A percentile compares a stretch with the other conserved stretches of the same genome.
Conservation (phyloP, 2,797 vertebrate genomes). For the Chrosomus eos region DNA sequence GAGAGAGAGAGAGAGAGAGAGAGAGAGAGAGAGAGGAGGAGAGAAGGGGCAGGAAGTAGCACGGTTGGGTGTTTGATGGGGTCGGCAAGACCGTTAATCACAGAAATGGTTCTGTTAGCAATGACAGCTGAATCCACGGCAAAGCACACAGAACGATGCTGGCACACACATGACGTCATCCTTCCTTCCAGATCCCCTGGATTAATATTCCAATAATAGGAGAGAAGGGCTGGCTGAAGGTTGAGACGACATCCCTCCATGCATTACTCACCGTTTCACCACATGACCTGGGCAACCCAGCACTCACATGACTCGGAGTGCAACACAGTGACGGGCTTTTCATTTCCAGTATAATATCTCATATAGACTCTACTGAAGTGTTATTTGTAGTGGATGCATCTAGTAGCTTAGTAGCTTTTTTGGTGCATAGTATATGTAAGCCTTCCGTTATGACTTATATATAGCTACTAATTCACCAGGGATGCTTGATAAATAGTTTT, state of each 20-base stretch:
- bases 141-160: constrained; percentile 49
- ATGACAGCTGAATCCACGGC: constrained; percentile 61
- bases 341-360: constrained; percentile 8
- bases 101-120: constrained; percentile 66
- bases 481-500: not conserved
- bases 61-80: constrained; percentile 59
- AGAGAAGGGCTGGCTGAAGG: constrained; percentile 56
- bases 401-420: not conserved
- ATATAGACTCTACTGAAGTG: constrained; percentile 10
- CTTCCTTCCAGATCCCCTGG: constrained; percentile 44
- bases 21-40: constrained; percentile 23
- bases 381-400: not conserved
- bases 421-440: not conserved
- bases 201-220: constrained; percentile 56
- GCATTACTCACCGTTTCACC: constrained; percentile 49
- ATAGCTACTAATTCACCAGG: not conserved
- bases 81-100: constrained; percentile 65
- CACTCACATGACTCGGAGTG: constrained; percentile 17
- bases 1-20: constrained; percentile 6
- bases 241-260: constrained; percentile 53
- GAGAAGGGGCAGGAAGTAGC: constrained; percentile 55
- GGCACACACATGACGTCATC: constrained; percentile 59
- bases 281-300: constrained; percentile 30
- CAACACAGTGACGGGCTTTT: not conserved
- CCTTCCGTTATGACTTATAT: not conserved